phyloP scores from a whole-genome alignment of 2,797 vertebrate species.

The Gallirallus australis region DNA sequence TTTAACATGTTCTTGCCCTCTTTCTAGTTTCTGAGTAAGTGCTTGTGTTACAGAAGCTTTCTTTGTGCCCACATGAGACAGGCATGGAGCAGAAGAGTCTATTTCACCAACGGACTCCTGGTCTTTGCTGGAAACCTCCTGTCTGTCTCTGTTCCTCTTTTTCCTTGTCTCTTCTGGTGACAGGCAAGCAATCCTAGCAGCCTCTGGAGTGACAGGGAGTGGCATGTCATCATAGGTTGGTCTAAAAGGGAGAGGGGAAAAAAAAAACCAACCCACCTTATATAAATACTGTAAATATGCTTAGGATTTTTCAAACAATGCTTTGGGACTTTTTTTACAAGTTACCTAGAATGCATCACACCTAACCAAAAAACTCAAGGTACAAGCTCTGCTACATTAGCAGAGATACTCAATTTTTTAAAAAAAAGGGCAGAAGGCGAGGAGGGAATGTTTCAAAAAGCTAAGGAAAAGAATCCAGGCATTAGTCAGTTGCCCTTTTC shows the following conservation, averaged over 20 bases:
- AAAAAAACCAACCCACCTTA: background rate
- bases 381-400: background rate
- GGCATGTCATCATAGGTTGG: slow-evolving; percentile 86
- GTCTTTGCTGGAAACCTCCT: slow-evolving; percentile 70
- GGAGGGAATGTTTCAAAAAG: background rate
- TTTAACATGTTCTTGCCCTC: slow-evolving; percentile 25
- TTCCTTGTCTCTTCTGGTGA: slow-evolving; percentile 66
- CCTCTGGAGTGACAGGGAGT: slow-evolving; percentile 52
- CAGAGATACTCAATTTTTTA: background rate
- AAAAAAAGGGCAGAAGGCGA: background rate
- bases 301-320: background rate
- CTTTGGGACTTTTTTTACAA: background rate
- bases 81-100: background rate
- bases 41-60: slow-evolving; percentile 27
- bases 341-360: background rate
- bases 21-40: slow-evolving; percentile 58
- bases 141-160: slow-evolving; percentile 60
- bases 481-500: background rate
- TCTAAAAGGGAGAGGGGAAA: slow-evolving; percentile 69
- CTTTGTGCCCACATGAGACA: slow-evolving; percentile 2
- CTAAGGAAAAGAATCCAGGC: background rate
- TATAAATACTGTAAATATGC: background rate
- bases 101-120: background rate
- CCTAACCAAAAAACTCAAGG: background rate
- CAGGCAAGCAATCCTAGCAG: slow-evolving; percentile 73